A percentile compares a stretch with the other conserved stretches of the same genome.
Evolutionary conservation across 2,113 vertebrate species (phyloP).

Genomic region (human): GRCh38 chr18:44985501-44986000

Average conservation of each 20-base stretch:
- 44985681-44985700: neutral
- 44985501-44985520: neutral
- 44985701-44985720: conserved; percentile 14
- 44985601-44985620: conserved; percentile 29
- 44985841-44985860: neutral
- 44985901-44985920: neutral
- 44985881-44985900: conserved; percentile 26
- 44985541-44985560: neutral
- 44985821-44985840: neutral
- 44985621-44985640: neutral
- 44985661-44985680: neutral
- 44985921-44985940: neutral
- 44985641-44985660: neutral
- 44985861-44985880: conserved; percentile 2
- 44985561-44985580: neutral
- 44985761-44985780: neutral
- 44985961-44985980: conserved; percentile 22
- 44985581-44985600: neutral
- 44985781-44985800: neutral
- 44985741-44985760: conserved; percentile 9
- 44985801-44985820: neutral
- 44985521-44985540: neutral
- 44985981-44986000: neutral
- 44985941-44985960: neutral
- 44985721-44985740: conserved; percentile 45